Conservation (phyloP, 2,113 vertebrate species). For the Myrmophylax atrothorax region DNA sequence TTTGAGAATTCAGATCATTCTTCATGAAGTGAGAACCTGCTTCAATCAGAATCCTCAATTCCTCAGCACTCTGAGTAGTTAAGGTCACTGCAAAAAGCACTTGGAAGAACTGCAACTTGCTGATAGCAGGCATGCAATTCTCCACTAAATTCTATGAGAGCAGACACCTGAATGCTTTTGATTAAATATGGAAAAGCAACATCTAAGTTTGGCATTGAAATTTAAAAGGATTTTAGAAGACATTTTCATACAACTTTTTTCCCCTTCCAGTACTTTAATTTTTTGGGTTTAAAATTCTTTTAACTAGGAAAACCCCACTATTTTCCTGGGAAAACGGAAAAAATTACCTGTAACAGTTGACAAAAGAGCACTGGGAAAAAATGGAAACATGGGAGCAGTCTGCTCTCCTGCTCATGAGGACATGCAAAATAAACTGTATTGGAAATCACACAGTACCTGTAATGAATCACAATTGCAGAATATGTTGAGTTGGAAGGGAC, state of each 20-base stretch:
- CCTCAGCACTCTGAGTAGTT: not conserved
- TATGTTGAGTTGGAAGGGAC: not conserved
- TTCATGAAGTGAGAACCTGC: not conserved
- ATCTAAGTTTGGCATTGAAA: not conserved
- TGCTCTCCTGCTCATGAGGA: not conserved
- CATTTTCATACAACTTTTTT: not conserved
- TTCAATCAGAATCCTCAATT: not conserved
- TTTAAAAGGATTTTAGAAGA: conserved; percentile 14
- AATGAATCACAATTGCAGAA: not conserved
- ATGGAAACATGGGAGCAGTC: not conserved
- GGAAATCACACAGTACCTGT: not conserved
- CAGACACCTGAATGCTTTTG: conserved; percentile 24
- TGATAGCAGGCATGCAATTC: not conserved
- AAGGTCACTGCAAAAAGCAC: conserved; percentile 8
- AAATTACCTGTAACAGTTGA: not conserved
- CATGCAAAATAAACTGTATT: not conserved
- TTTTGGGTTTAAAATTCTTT: not conserved
- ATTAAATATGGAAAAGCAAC: conserved; percentile 59
- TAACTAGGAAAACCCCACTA: not conserved
- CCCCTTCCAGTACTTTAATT: not conserved
- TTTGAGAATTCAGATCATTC: not conserved
- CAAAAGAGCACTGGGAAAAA: not conserved
- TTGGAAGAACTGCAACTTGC: conserved; percentile 7
- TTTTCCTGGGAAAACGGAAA: not conserved
- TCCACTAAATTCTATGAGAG: not conserved